These are phyloP conservation scores for Marisa cornuarietis DNA, from an alignment of 1,140 invertebrate species.

Conservation along the genomic window DNA sequence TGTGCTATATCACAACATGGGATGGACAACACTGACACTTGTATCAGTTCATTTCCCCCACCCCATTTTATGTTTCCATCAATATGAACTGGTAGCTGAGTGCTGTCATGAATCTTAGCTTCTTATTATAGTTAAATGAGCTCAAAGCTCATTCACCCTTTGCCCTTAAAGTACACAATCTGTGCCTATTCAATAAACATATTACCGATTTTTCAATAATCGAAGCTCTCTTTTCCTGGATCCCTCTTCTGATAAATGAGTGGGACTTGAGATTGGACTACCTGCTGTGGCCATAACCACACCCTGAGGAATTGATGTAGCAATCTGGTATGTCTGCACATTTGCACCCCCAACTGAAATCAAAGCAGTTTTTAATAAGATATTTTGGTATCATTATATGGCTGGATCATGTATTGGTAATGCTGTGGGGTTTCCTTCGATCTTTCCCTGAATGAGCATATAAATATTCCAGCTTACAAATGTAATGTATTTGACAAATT, in stretches of 20 bases:
- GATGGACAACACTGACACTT: too few species aligned
- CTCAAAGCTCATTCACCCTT: too few species aligned
- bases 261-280: conserved; percentile 48
- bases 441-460: background rate
- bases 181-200: background rate
- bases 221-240: conserved; percentile 90
- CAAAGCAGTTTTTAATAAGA: conserved; percentile 8
- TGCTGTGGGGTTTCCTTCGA: background rate
- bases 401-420: background rate
- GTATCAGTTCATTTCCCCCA: too few species aligned
- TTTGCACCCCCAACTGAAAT: conserved; percentile 53
- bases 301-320: conserved; percentile 64
- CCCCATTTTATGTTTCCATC: too few species aligned
- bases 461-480: background rate
- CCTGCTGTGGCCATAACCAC: conserved; percentile 67
- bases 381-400: background rate
- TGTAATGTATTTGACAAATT: too few species aligned
- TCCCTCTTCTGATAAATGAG: conserved; percentile 58
- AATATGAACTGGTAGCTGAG: too few species aligned
- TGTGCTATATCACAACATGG: too few species aligned
- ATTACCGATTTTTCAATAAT: conserved; percentile 89
- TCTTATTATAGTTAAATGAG: too few species aligned
- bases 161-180: background rate
- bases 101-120: too few species aligned
- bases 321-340: conserved; percentile 68